Evolutionary conservation across 2,797 vertebrate species (phyloP).

Genomic region (Mormyrops attenuatus): DNA sequence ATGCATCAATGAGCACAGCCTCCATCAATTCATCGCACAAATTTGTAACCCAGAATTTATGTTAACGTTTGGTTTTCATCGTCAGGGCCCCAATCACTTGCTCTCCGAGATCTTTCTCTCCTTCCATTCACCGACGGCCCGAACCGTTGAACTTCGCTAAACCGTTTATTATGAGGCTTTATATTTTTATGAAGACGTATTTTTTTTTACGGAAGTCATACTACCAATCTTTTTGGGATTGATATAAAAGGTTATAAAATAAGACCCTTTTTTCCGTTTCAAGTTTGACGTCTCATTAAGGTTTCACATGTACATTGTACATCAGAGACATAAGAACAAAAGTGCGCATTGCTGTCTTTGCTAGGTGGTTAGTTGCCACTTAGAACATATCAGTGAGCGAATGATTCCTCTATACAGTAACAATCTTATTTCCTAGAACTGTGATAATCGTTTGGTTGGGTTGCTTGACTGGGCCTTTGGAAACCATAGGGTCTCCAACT

Average conservation of each 20-base stretch:
- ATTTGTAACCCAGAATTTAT: background rate
- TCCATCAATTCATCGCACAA: background rate
- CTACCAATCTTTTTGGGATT: background rate
- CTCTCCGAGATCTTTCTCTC: background rate
- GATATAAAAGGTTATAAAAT: background rate
- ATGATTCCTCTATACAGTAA: background rate
- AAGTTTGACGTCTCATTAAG: background rate
- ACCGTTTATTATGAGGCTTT: background rate
- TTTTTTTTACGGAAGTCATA: background rate
- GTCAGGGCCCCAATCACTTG: background rate
- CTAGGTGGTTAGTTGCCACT: background rate
- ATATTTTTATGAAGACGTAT: background rate
- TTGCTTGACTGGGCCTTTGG: background rate
- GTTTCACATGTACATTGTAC: background rate
- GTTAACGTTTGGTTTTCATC: background rate
- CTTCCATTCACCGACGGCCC: background rate
- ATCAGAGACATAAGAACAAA: background rate
- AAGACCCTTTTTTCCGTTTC: background rate
- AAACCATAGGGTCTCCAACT: background rate
- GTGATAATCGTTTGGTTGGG: background rate
- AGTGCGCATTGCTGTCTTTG: background rate
- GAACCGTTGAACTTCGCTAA: background rate
- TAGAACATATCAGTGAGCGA: background rate
- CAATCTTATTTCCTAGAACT: background rate
- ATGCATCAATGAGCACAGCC: background rate